Percentiles rank a stretch among this genome's conserved stretches.
Evolutionary conservation across 2,113 vertebrate genomes (phyloP).

Genomic region (Alligator mississippiensis): DNA sequence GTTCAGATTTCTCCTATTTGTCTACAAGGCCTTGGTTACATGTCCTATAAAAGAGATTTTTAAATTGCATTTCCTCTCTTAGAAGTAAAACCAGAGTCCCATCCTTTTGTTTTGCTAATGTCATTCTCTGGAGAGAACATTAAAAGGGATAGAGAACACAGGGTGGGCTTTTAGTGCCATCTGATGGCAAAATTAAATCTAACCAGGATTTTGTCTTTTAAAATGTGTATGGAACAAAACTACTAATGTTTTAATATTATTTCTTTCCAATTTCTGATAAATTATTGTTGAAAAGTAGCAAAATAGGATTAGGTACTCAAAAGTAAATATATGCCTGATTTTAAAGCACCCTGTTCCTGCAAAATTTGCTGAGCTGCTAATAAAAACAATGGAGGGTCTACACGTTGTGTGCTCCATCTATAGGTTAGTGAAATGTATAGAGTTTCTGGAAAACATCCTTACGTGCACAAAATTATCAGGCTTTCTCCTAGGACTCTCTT

Average conservation of each 20-base stretch:
- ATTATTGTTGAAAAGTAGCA: background rate
- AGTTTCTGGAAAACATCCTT: background rate
- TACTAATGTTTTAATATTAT: background rate
- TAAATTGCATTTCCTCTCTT: background rate
- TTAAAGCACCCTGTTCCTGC: accelerated
- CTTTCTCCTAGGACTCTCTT: accelerated
- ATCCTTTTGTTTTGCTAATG: constrained; percentile 33
- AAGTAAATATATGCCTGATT: background rate
- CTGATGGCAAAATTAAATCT: constrained; percentile 1
- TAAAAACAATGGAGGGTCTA: background rate
- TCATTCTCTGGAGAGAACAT: background rate
- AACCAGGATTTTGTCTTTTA: accelerated
- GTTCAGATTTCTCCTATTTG: accelerated
- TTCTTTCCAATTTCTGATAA: background rate
- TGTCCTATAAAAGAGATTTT: background rate
- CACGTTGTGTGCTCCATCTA: background rate
- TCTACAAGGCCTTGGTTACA: background rate
- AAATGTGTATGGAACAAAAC: background rate
- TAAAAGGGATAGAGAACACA: accelerated
- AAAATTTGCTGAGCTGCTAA: accelerated
- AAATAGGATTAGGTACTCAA: background rate
- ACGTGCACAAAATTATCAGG: accelerated
- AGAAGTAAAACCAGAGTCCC: background rate
- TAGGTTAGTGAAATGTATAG: accelerated
- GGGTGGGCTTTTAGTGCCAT: constrained; percentile 33